These are phyloP conservation scores for Neogobius melanostomus DNA, from an alignment of 2,113 vertebrate genomes.

Conservation along the genomic window DNA sequence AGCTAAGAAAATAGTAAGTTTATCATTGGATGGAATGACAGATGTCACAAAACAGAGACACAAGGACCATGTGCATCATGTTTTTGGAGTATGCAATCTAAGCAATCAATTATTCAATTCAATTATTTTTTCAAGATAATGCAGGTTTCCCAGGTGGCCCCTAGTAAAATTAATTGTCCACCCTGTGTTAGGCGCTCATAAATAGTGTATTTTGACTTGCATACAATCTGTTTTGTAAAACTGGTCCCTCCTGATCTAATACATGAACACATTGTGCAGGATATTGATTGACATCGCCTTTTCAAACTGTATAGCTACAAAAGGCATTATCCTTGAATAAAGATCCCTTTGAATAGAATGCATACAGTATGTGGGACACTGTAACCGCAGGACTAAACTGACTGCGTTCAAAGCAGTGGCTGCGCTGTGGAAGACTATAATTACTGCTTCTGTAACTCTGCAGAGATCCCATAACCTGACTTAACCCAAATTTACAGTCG, in stretches of 20 bases:
- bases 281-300: constrained; percentile 22
- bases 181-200: no score
- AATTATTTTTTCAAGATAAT: no score
- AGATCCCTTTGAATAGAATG: constrained; percentile 16
- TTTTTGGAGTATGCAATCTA: no score
- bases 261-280: not conserved
- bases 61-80: no score
- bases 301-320: constrained; percentile 8
- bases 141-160: no score
- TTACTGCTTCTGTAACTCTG: constrained; percentile 47
- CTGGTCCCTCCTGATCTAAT: not conserved
- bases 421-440: constrained; percentile 58
- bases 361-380: constrained; percentile 45
- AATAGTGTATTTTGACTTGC: no score
- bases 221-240: no score
- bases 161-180: no score
- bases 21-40: no score
- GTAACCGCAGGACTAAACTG: constrained; percentile 43
- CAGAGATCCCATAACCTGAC: constrained; percentile 48
- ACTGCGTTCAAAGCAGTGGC: constrained; percentile 49
- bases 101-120: no score
- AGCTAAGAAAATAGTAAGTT: no score
- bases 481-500: constrained; percentile 43
- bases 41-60: no score
- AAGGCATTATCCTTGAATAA: constrained; percentile 10